Base-by-base conservation (phyloP, 2,888 invertebrate species). In the Synanthedon andrenaeformis region DNA sequence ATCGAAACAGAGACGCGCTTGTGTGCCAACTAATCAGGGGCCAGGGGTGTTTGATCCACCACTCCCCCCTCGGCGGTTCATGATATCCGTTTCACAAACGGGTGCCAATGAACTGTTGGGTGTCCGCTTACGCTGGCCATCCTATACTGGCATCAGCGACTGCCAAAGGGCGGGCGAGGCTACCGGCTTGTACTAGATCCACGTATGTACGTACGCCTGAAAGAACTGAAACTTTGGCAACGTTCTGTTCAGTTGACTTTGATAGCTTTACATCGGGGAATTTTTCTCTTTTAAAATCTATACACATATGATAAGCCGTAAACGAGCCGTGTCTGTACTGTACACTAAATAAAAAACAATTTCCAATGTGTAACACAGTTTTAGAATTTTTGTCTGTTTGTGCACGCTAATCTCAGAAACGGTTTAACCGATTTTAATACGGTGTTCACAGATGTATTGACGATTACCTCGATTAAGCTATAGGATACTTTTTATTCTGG, bases 131-230 rank as follows among this genome's bases (percentile, higher is more conserved):
- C 54, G 57, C 58, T 76, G 74, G 77, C 59, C 64, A 51, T 49
- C 54, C 57, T 56, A 59, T 63, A 72, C 71, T 72, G 71, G 74
- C 74, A 74, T 58, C 63, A 62, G 62, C 65, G 70, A 60, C 67
- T 79, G 79, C 75, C 79, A 77, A 79, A 75, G 76, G 76, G 74
- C 73, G 66, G 63, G 59, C 69, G 66, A 66, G 65, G 64, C 64
- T 68, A 67, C 67, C 53, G 48, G 49, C 51, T 53, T 60, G 51
- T 53, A 28, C 54, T 52, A 54, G 53, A 56, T 53, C 55, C 35
- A 41, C 52, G 55, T 52, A 53, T 42, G 53, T 53, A 52, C 42
- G 42, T 8, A 28, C 23, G 55, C 53, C 13, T 65, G 60, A 62
- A 64, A 62, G 65, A 65, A 66, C 61, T 56, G 62, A 67, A 63